Evolutionary conservation across 1,140 invertebrate genomes (phyloP), one percentile per base, ranked within the genome.

Genomic region (Micrasema minimum): DNA sequence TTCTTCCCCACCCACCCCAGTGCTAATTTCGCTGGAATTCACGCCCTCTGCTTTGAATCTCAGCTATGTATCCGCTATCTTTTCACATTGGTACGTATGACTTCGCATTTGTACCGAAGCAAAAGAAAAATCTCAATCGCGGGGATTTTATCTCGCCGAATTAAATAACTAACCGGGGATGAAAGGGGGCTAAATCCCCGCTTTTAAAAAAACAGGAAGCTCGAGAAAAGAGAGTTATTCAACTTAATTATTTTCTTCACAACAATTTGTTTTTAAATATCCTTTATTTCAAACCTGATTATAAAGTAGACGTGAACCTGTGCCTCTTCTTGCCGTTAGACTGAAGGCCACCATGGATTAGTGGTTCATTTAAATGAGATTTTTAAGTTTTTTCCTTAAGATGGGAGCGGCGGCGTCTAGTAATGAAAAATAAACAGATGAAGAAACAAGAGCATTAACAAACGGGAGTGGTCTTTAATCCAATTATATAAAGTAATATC

Each of bases 1-100:
- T 85, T 84, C 79, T 84, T 82, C 83, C 81, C 81, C 83, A 81
- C 83, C 83, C 82, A 81, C 83, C 83, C 82, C 83, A 80, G 83
- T 83, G 83, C 84, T 85, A 85, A 85, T 85, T 85, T 85, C 82
- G 81, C 82, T 81, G 84, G 83, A 84, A 85, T 85, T 85, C 84
- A 83, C 84, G 82, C 84, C 83, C 83, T 83, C 79, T 78, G 76
- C 79, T 80, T 77, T 81, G 23, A 46, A 64, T 64, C 31, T 35
- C 55, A 59, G 55, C 55, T 59, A 37, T 59, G 23, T 41, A 80
- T 31, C n/a, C 20, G 20, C 50, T 53, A 26, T 26, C 20, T 53
- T 80, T 18, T 14, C 55, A 20, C 55, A 41, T 38, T 23, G 59
- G 59, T 64, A 64, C 16, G 72, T 62, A 71, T 70, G 68, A 71